Percentiles rank a stretch among this genome's conserved stretches.
phyloP scores from a whole-genome alignment of 2,888 invertebrate genomes.

The Tineola bisselliella region DNA sequence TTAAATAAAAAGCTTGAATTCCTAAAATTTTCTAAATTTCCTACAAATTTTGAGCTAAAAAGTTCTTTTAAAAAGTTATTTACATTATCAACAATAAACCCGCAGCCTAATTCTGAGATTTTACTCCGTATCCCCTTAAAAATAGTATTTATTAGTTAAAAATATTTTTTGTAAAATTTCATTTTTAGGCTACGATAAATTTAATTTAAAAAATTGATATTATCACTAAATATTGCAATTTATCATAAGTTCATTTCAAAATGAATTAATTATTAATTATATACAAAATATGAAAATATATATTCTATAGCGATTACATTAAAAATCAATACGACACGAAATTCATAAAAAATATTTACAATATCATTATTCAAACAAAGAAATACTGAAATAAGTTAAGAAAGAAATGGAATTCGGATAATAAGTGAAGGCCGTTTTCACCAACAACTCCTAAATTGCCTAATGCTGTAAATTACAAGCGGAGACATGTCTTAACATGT shows the following conservation, averaged over 20 bases:
- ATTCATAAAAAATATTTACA: slow-evolving; percentile 19
- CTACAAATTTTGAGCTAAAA: slow-evolving; percentile 8
- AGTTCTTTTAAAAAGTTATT: not conserved
- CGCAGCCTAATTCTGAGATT: not conserved
- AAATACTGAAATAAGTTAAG: not conserved
- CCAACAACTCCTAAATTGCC: no score
- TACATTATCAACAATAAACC: not conserved
- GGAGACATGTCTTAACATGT: no score
- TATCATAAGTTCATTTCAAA: slow-evolving; percentile 7
- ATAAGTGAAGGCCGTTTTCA: not conserved
- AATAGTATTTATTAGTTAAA: not conserved
- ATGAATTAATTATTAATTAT: not conserved
- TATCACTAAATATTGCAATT: slow-evolving; percentile 5
- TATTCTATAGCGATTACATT: slow-evolving; percentile 37
- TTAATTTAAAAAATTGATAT: not conserved
- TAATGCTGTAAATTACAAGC: no score
- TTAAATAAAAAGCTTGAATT: no score
- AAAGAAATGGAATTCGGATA: slow-evolving; percentile 27
- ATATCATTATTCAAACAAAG: not conserved
- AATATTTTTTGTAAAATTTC: slow-evolving; percentile 1
- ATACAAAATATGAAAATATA: slow-evolving; percentile 43
- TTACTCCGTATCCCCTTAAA: not conserved
- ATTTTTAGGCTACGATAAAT: not conserved
- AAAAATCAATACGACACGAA: slow-evolving; percentile 31
- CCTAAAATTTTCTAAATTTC: not conserved